Conservation (phyloP, 2,888 invertebrate species). For the Nemurella pictetii region DNA sequence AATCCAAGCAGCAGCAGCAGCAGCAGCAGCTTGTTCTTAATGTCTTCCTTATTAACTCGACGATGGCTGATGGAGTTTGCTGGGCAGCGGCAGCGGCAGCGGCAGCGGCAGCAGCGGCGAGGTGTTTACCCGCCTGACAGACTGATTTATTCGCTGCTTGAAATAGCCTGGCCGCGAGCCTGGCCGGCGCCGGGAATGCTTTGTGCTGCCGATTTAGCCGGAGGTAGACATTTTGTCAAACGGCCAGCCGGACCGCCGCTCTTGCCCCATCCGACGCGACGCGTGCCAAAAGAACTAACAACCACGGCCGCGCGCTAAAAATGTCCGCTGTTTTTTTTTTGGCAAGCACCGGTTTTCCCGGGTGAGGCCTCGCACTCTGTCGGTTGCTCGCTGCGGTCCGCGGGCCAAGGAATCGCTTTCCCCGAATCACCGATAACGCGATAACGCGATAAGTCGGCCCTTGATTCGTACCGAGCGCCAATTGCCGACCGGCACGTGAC, state of each 20-base stretch:
- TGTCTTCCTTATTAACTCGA: no score
- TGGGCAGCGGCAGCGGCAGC: no score
- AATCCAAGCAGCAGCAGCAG: no score
- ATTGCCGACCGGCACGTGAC: slow-evolving; percentile 38
- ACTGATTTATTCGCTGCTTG: neutral
- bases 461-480: slow-evolving; percentile 14
- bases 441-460: neutral
- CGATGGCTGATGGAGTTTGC: no score
- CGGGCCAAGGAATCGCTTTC: no score
- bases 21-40: no score
- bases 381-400: no score
- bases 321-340: slow-evolving; percentile 52
- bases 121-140: neutral
- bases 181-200: neutral
- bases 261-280: slow-evolving; percentile 25
- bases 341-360: slow-evolving; percentile 48
- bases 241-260: slow-evolving; percentile 6
- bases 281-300: slow-evolving; percentile 79
- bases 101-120: no score
- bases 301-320: slow-evolving; percentile 67
- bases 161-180: neutral
- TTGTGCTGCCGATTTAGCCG: slow-evolving; percentile 15
- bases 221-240: neutral
- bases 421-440: no score
- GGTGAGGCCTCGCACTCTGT: no score